Evolutionary conservation across 2,113 vertebrate species (phyloP).

Genomic region (Apteryx mantelli): DNA sequence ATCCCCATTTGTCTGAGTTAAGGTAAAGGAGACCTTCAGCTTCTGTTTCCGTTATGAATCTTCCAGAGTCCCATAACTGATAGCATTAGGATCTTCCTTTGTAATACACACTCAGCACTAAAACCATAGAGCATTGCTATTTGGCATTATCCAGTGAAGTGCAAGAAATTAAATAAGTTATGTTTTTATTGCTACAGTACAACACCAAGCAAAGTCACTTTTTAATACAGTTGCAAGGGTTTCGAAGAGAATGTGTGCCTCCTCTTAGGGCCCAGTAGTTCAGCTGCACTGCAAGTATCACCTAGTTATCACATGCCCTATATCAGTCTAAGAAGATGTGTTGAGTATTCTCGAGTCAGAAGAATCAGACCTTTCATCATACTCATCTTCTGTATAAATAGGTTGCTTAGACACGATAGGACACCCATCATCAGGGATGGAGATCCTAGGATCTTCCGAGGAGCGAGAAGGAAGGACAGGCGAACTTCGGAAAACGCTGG

Average conservation of each 20-base stretch:
- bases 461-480: conserved; percentile 84
- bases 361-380: conserved; percentile 94
- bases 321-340: conserved; percentile 83
- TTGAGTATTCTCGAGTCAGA: conserved; percentile 93
- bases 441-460: conserved; percentile 85
- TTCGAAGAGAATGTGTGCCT: background rate
- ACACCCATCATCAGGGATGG: conserved; percentile 87
- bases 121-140: conserved; percentile 80
- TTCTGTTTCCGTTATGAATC: conserved; percentile 44
- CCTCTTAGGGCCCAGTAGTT: conserved; percentile 17
- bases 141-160: conserved; percentile 84
- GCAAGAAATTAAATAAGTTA: conserved; percentile 83
- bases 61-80: conserved; percentile 46
- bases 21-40: conserved; percentile 59
- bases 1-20: conserved; percentile 72
- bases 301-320: background rate
- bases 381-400: conserved; percentile 93
- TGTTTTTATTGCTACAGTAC: conserved; percentile 77
- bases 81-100: conserved; percentile 49
- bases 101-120: conserved; percentile 75
- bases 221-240: conserved; percentile 49
- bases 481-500: conserved; percentile 87
- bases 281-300: conserved; percentile 43
- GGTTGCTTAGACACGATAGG: conserved; percentile 87
- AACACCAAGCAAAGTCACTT: conserved; percentile 74